Conservation (phyloP, 2,113 vertebrate genomes). For the Anarhynchus alexandrinus region DNA sequence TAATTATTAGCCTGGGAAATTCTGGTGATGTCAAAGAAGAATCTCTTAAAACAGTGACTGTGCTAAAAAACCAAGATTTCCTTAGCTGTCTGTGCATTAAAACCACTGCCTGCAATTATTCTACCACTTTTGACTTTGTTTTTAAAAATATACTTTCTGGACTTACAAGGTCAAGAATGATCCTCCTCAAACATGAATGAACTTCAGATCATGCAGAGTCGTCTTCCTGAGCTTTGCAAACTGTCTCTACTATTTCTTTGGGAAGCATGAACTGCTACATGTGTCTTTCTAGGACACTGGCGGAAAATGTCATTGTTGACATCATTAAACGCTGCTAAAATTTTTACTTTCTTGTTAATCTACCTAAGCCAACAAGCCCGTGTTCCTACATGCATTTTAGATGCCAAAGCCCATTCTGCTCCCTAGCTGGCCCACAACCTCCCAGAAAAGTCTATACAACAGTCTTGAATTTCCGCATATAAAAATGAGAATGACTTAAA, state of each 20-base stretch:
- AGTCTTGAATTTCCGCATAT: neutral
- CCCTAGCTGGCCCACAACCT: neutral
- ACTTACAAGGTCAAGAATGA: neutral
- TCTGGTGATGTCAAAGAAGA: neutral
- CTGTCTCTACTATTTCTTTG: neutral
- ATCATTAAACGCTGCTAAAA: neutral
- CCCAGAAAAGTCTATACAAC: neutral
- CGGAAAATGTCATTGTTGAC: neutral
- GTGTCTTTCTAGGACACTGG: neutral
- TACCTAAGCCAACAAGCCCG: neutral
- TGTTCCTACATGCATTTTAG: neutral
- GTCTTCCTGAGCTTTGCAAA: neutral
- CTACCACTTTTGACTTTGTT: neutral
- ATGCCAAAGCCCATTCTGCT: neutral
- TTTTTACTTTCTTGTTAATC: neutral
- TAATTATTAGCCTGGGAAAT: slow-evolving; percentile 10
- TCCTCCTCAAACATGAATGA: neutral
- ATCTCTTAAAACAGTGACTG: neutral
- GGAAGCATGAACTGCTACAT: neutral
- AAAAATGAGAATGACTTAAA: neutral
- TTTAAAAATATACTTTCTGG: neutral
- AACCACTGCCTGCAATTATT: slow-evolving; percentile 1
- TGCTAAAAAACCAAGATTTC: neutral
- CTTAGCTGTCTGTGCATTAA: neutral
- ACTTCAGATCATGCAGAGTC: neutral